Evolutionary conservation across 2,888 invertebrate species (phyloP), one percentile per base, ranked within the genome.

Genomic region (Galeruca laticollis): DNA sequence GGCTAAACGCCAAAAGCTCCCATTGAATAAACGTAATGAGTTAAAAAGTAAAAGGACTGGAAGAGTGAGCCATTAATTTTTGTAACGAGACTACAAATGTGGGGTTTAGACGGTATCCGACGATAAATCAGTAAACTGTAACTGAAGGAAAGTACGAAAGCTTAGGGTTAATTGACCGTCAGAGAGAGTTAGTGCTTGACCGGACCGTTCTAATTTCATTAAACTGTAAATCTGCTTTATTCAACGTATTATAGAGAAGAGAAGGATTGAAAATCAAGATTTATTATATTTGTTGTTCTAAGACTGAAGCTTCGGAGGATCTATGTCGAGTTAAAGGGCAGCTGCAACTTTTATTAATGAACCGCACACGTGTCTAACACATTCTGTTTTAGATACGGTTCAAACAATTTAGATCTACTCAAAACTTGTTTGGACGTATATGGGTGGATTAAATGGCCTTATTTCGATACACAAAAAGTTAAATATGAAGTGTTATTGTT

Each of bases 81-180:
- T 67, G 62, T 52, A 52, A 51, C 63, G 51, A 59, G 66, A 54
- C 61, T 70, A 71, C 71, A 71, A 73, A 71, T 73, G 71, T 71
- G 61, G 73, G 69, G 59, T 70, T 73, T 69, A 70, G 73, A 66
- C 69, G 65, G 63, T 68, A 65, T 56, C 67, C 60, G 68, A 71
- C 63, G 54, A 73, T 73, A 73, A 73, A 73, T 73, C 73, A 73
- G 71, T 60, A 69, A 71, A 57, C 68, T 70, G 70, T 63, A 63
- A 66, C 63, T 60, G 68, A 70, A 70, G 70, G 66, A 54, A 65
- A 68, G 62, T 54, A 64, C 15, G 62, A 54, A 70, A 68, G 70
- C 70, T 67, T 33, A 51, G 70, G 62, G 70, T 70, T 67, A 70
- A 70, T 70, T 67, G 70, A 61, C 62, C 70, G 70, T 62, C 70